Evolutionary conservation across 1,140 invertebrate species (phyloP), one percentile per base, ranked within the genome.

Genomic region (Drosophila varians): DNA sequence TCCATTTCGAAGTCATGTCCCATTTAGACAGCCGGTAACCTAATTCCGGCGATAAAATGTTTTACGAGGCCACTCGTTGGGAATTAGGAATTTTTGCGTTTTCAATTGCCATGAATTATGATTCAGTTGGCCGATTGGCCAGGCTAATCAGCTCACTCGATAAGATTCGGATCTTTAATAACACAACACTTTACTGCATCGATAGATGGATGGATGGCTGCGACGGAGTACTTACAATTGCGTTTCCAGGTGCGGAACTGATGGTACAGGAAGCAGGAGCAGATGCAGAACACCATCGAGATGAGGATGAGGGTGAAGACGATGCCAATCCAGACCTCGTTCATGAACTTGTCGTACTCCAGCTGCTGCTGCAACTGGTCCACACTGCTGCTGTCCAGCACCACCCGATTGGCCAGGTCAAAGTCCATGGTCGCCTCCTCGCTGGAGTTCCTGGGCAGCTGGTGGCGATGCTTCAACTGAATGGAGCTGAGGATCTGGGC

Each of bases 261-360:
- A 49, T 91, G 90, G 74, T 91, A 91, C 16, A 91, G 64, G 46
- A 91, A 91, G 53, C 90, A 91, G 40, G 90, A 91, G 68, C 90
- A 91, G 45, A 91, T 79, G 60, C 90, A 91, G 19, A 91, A 91
- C 8, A 91, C 73, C 89, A 91, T 88, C 4, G 90, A 90, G 48
- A 91, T 91, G 23, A 91, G 51, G 26, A 91, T 90, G 18, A 91
- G 61, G 2, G 90, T 89, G 19, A 91, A 78, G 16, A 91, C 90
- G 61, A 91, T 80, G 12, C 90, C 90, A 28, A 91, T 91, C 90
- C 90, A 91, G 2, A 91, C 80, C 45, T 91, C 90, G 77, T 91
- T 91, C 86, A 91, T 91, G 56, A 91, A 91, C 45, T 90, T 89
- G 54, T 91, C 90, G 51, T 91, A 90, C 46, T 91, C 90, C 49